Conservation (phyloP, 2,113 vertebrate species). For the Megaceryle maxima region DNA sequence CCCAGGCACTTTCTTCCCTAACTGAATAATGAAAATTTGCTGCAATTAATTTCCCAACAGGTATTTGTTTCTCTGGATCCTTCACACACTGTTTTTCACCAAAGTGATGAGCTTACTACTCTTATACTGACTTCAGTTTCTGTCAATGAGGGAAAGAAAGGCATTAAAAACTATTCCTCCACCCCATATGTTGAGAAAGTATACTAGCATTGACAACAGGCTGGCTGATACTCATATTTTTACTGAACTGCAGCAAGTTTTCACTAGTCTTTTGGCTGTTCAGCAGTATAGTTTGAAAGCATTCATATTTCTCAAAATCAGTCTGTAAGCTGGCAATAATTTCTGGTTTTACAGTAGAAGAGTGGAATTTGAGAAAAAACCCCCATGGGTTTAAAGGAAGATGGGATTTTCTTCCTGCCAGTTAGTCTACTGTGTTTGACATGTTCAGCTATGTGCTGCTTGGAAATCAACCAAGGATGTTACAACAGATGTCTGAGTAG, state of each 20-base stretch:
- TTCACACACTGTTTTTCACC: background rate
- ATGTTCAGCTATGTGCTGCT: background rate
- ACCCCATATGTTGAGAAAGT: background rate
- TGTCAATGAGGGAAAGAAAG: background rate
- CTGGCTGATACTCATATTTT: background rate
- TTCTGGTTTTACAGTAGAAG: background rate
- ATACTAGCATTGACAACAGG: background rate
- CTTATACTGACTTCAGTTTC: background rate
- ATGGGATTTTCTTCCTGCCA: background rate
- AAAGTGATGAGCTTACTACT: background rate
- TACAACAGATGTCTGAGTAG: background rate
- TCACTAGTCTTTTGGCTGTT: background rate
- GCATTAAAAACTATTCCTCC: background rate
- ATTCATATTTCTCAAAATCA: background rate
- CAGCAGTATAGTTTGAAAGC: background rate
- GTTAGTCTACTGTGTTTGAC: background rate
- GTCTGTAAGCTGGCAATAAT: background rate
- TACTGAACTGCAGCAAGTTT: background rate
- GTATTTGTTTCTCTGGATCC: background rate
- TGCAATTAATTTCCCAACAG: background rate
- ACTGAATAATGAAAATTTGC: background rate
- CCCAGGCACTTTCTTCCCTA: background rate
- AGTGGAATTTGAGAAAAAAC: background rate
- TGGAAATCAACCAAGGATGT: conserved; percentile 4
- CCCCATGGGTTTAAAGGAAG: background rate